Conservation (phyloP, 2,888 invertebrate species). For the Liopterus haemorrhoidalis region DNA sequence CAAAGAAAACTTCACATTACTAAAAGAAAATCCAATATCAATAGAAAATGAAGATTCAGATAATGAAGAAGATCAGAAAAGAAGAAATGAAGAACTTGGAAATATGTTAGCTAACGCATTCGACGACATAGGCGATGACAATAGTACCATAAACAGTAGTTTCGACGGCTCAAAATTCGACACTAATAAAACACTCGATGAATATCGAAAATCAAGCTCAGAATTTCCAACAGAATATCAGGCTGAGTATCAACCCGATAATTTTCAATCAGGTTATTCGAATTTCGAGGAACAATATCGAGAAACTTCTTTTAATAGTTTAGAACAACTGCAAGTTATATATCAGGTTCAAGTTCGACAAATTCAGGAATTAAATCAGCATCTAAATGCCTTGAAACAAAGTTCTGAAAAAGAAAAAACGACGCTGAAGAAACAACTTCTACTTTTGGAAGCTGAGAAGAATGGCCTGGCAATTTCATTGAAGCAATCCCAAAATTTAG, state of each 20-base stretch:
- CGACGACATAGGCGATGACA: conserved; percentile 15
- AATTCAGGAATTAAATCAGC: conserved; percentile 5
- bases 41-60: conserved; percentile 18
- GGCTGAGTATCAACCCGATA: not conserved
- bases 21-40: no score
- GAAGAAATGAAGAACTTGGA: conserved; percentile 17
- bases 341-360: conserved; percentile 17
- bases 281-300: conserved; percentile 4
- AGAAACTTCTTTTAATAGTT: conserved; percentile 16
- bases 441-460: conserved; percentile 14
- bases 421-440: conserved; percentile 6
- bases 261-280: not conserved
- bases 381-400: conserved; percentile 9
- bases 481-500: conserved; percentile 12
- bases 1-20: no score
- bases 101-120: conserved; percentile 20
- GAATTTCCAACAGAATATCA: no score
- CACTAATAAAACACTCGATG: no score
- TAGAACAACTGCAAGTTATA: conserved; percentile 18
- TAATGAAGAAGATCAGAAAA: conserved; percentile 16
- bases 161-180: conserved; percentile 14
- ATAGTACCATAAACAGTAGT: conserved; percentile 15
- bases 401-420: conserved; percentile 10
- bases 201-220: no score
- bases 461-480: conserved; percentile 7